Conservation (phyloP, 2,113 vertebrate species). For the Tragelaphus strepsiceros region DNA sequence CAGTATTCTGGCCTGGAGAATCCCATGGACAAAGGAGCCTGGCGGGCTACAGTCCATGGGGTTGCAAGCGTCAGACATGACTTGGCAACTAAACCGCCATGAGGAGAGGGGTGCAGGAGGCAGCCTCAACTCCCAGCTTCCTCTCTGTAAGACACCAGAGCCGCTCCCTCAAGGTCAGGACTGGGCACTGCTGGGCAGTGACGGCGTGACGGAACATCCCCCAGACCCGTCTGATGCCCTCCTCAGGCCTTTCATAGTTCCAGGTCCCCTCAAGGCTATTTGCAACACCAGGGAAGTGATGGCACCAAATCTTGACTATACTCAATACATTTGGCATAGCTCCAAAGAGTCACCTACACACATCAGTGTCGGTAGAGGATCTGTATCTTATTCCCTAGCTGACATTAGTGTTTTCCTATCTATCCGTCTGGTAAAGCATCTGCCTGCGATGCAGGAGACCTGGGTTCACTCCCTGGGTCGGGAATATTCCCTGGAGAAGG, state of each 20-base stretch:
- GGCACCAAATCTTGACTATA: not conserved
- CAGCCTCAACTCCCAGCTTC: not conserved
- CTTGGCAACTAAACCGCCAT: not conserved
- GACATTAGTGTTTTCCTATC: not conserved
- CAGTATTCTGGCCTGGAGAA: not conserved
- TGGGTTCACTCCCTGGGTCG: not conserved
- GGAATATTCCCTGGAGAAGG: not conserved
- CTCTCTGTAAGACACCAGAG: not conserved
- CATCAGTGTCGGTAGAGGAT: fast-evolving
- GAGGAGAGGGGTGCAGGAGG: not conserved
- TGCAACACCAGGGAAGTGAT: not conserved
- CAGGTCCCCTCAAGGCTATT: not conserved
- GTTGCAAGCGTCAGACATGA: not conserved
- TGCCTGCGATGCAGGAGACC: not conserved
- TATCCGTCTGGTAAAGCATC: not conserved
- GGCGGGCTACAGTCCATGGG: not conserved
- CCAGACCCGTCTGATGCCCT: not conserved
- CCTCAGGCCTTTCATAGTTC: not conserved
- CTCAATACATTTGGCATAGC: not conserved
- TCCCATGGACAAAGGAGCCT: not conserved
- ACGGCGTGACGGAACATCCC: no score
- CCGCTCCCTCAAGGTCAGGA: not conserved
- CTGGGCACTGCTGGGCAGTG: not conserved
- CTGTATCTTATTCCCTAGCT: not conserved
- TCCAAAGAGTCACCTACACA: not conserved